phyloP scores from a whole-genome alignment of 2,797 vertebrate genomes.

The Sphenodon punctatus region DNA sequence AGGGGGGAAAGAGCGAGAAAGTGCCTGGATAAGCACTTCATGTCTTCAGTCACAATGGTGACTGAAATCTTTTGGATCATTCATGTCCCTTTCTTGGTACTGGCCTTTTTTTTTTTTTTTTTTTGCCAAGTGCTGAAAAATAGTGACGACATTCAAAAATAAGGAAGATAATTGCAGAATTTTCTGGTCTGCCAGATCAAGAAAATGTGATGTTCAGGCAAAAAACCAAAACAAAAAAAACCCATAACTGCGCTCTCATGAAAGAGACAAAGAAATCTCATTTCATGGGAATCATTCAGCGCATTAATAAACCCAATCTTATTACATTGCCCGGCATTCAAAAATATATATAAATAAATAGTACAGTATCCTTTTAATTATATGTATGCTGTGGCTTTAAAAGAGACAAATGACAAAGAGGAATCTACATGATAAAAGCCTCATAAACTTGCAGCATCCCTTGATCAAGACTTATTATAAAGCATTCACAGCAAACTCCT shows the following conservation, averaged over 20 bases:
- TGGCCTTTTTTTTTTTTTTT: background rate
- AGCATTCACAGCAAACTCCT: background rate
- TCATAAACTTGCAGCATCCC: background rate
- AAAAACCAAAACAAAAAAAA: too few relatives aligned
- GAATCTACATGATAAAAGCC: constrained; percentile 25
- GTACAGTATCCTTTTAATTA: constrained; percentile 39
- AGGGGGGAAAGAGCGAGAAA: too few relatives aligned
- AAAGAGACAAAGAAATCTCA: constrained; percentile 15
- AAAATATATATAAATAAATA: constrained; percentile 42
- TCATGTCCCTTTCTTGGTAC: too few relatives aligned
- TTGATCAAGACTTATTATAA: background rate
- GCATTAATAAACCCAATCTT: constrained; percentile 3
- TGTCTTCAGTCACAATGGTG: background rate
- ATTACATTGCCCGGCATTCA: background rate
- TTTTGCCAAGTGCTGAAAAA: background rate
- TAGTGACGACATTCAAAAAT: background rate
- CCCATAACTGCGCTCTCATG: background rate
- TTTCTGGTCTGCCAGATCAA: background rate
- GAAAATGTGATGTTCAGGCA: background rate
- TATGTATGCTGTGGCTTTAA: constrained; percentile 10
- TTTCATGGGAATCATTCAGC: constrained; percentile 28
- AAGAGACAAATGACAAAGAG: constrained; percentile 4
- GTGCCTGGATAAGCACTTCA: accelerated
- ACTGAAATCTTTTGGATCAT: background rate
- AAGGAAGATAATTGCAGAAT: background rate